These are phyloP conservation scores for Dipodomys stephensi DNA, from an alignment of 2,113 vertebrate species.

Conservation along the genomic window DNA sequence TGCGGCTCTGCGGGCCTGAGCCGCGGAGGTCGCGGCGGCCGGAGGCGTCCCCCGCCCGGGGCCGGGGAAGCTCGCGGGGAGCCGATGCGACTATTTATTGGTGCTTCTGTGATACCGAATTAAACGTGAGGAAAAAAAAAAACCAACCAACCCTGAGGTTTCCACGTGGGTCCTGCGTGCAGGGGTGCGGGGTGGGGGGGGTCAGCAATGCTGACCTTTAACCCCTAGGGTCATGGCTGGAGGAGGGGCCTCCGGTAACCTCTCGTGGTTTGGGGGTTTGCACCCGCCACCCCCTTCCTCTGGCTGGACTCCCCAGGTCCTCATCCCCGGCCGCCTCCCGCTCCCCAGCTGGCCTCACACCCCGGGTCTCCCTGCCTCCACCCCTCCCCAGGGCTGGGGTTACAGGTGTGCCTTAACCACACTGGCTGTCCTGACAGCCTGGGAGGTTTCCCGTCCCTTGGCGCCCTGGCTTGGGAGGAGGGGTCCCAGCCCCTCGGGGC, in stretches of 20 bases:
- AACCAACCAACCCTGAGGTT: neutral
- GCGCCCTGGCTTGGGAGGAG: neutral
- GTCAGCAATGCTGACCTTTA: neutral
- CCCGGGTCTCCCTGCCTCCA: too few species aligned
- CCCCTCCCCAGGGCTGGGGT: too few species aligned
- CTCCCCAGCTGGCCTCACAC: neutral
- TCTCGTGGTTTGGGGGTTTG: neutral
- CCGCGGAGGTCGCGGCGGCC: accelerated
- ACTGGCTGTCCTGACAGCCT: neutral
- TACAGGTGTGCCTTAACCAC: too few species aligned
- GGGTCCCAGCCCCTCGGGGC: neutral
- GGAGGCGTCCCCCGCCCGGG: neutral
- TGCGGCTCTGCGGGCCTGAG: conserved; percentile 19
- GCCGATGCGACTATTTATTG: conserved; percentile 78
- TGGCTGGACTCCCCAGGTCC: neutral
- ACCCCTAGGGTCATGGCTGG: neutral
- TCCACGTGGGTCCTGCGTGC: neutral
- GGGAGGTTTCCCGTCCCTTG: neutral
- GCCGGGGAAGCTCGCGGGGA: neutral
- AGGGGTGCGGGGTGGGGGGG: too few species aligned
- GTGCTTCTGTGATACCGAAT: conserved; percentile 64
- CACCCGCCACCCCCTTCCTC: neutral
- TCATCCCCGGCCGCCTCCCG: too few species aligned
- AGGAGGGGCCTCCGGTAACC: neutral
- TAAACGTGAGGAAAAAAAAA: conserved; percentile 69